These are phyloP conservation scores for Drosophila crucigera DNA, from an alignment of 2,888 invertebrate genomes.

Conservation along the genomic window DNA sequence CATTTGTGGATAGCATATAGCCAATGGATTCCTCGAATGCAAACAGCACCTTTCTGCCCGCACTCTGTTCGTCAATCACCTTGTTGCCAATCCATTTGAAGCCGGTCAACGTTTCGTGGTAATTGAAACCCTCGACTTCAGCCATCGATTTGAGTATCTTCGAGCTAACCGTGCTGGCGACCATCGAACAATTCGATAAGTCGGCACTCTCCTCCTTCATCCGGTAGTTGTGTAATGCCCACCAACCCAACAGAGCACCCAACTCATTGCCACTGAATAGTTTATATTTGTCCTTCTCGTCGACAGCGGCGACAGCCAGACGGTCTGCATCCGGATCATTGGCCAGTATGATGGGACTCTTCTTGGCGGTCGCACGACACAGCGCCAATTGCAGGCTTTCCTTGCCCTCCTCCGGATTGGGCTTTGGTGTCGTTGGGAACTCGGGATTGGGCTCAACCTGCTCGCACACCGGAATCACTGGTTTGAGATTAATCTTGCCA, in stretches of 20 bases:
- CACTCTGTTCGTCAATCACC: slow-evolving; percentile 89
- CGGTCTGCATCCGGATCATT: slow-evolving; percentile 99
- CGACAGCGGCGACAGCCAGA: slow-evolving; percentile 95
- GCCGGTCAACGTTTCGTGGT: slow-evolving; percentile 96
- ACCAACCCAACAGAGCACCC: slow-evolving; percentile 97
- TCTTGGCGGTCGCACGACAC: slow-evolving; percentile 90
- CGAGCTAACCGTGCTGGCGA: slow-evolving; percentile 98
- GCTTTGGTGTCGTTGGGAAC: slow-evolving; percentile 98
- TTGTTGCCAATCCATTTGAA: slow-evolving; percentile 99
- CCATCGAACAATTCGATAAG: slow-evolving; percentile 90
- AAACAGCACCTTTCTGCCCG: slow-evolving; percentile 93
- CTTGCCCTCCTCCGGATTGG: slow-evolving; percentile 98
- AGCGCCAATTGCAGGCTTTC: slow-evolving; percentile 91
- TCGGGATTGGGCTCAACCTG: slow-evolving; percentile 97
- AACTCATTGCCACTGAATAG: slow-evolving; percentile 97
- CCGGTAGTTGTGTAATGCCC: slow-evolving; percentile 90
- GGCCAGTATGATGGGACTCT: slow-evolving; percentile 92
- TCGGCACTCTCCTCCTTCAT: slow-evolving; percentile 83
- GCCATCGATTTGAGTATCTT: slow-evolving; percentile 95
- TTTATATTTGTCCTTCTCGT: slow-evolving; percentile 82
- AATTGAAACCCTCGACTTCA: slow-evolving; percentile 90
- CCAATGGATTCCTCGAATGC: slow-evolving; percentile 99
- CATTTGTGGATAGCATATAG: slow-evolving; percentile 95
- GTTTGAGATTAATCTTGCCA: slow-evolving; percentile 89
- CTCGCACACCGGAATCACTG: slow-evolving; percentile 85